Evolutionary conservation across 2,113 vertebrate genomes (phyloP), one percentile per base, ranked within the genome.

Genomic region (rat (Rattus norvegicus)): DNA sequence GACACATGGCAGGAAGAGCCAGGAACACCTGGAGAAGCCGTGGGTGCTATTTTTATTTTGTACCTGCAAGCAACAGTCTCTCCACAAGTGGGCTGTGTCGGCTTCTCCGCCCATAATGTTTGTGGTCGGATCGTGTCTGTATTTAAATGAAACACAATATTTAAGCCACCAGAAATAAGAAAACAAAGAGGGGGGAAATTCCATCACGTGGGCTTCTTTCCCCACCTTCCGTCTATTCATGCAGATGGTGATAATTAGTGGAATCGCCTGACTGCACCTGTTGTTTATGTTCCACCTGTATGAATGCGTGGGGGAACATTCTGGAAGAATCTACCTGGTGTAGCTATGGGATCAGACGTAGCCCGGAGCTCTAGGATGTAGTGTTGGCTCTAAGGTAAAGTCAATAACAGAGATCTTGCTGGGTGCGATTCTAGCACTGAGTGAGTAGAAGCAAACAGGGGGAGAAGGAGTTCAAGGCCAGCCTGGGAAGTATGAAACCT

Each of bases 61-160:
- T 95, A 97, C 95, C 95, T 95, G 95, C 67, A 39, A 87, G 77
- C 69, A 28, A 69, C 92, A 83, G 63, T 72, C 95, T 94, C 73
- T 47, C 92, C 69, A 20, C 5, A 13, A 96, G 95, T 93, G 88
- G 75, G 93, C 91, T 93, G 77, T 87, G 93, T 92, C 95, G 96
- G 94, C 83, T 97, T 91, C 92, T 95, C 95, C 2, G 14, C 96
- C 91, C 93, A 96, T 96, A 95, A 95, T 98, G 97, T 98, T 98
- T 98, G 96, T 94, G 94, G 96, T 98, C 33, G 36, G 92, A 95
- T 95, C 63, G 33, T 92, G 93, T 96, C 96, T 98, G 95, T 98
- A 94, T 98, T 98, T 98, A 98, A 97, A 97, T 93, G 90, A 97
- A 97, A 98, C 96, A 98, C 91, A 93, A 17, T 95, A 98, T 98